phyloP scores from a whole-genome alignment of 2,888 invertebrate genomes.

The Agelastica alni region DNA sequence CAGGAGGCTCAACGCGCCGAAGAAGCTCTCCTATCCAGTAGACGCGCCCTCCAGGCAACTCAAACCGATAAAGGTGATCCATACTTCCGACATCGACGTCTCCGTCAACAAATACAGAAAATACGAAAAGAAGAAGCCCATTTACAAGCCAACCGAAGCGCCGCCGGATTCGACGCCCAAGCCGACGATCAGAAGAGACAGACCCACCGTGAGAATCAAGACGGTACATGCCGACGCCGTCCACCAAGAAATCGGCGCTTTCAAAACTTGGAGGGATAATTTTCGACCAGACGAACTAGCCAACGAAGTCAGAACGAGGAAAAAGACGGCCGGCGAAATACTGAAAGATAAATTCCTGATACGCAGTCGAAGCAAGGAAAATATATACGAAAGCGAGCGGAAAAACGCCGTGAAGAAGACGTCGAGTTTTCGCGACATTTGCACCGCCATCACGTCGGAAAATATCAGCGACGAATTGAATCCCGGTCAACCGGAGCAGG shows the following conservation, averaged over 20 bases:
- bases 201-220: constrained; percentile 75
- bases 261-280: constrained; percentile 66
- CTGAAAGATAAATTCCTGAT: constrained; percentile 77
- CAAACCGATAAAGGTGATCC: constrained; percentile 76
- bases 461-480: constrained; percentile 61
- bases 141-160: constrained; percentile 35
- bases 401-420: constrained; percentile 41
- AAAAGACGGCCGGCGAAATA: constrained; percentile 66
- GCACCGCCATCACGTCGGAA: constrained; percentile 60
- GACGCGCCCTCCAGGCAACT: constrained; percentile 58
- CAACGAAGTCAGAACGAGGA: constrained; percentile 49
- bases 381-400: constrained; percentile 36
- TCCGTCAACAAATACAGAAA: constrained; percentile 67
- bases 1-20: constrained; percentile 60
- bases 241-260: constrained; percentile 43
- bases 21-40: constrained; percentile 59
- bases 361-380: constrained; percentile 64
- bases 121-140: constrained; percentile 43
- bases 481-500: constrained; percentile 57
- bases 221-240: constrained; percentile 60
- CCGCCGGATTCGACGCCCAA: constrained; percentile 52
- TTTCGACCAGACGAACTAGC: constrained; percentile 63
- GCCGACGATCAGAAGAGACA: constrained; percentile 68
- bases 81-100: constrained; percentile 86
- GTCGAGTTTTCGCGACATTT: constrained; percentile 63